A percentile compares a stretch with the other conserved stretches of the same genome.
phyloP scores from a whole-genome alignment of 1,140 invertebrate genomes.

The Drosophila pseudoananassae region DNA sequence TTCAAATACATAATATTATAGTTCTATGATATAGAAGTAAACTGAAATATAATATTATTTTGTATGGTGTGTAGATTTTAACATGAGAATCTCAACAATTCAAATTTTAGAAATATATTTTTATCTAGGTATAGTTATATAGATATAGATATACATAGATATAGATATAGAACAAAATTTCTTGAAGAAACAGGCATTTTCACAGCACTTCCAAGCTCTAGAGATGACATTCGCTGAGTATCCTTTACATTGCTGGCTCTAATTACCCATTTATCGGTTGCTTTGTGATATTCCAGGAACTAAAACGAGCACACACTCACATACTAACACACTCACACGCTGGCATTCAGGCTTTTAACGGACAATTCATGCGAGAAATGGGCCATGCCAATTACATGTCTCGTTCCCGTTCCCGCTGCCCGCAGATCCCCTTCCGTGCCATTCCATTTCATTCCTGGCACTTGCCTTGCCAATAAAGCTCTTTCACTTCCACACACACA shows the following conservation, averaged over 20 bases:
- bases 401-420: slow-evolving; percentile 32
- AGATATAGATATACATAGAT: no score
- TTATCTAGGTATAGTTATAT: no score
- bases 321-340: slow-evolving; percentile 8
- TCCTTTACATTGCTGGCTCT: not conserved
- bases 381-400: slow-evolving; percentile 48
- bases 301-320: slow-evolving; percentile 31
- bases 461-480: slow-evolving; percentile 14
- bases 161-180: no score
- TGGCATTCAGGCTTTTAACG: not conserved
- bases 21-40: no score
- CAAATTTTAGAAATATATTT: no score
- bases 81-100: no score
- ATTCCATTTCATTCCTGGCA: slow-evolving; percentile 35
- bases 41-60: no score
- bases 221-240: not conserved
- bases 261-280: slow-evolving; percentile 5
- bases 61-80: no score
- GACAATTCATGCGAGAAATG: slow-evolving; percentile 37
- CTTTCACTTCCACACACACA: slow-evolving; percentile 30
- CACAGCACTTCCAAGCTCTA: not conserved
- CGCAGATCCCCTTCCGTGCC: not conserved
- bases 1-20: no score
- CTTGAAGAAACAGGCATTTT: no score
- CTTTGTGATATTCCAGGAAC: slow-evolving; percentile 30